These are phyloP conservation scores for Caenorhabditis drosophilae DNA, from an alignment of 2,888 invertebrate species.

Conservation along the genomic window DNA sequence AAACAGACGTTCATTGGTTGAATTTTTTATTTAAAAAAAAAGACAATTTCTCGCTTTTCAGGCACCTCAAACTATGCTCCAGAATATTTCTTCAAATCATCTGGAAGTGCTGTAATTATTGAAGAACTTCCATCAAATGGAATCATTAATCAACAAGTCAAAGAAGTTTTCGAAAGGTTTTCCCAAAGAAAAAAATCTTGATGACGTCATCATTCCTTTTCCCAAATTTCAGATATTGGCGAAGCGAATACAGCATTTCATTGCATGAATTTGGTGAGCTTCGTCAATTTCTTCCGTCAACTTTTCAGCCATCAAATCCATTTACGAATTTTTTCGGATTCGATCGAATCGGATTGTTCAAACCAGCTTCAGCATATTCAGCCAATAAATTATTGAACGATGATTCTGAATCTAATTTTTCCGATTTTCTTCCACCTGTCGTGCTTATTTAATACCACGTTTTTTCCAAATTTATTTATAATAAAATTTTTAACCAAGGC, in stretches of 20 bases:
- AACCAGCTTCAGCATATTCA: too few relatives aligned
- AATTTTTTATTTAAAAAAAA: too few relatives aligned
- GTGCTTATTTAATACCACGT: too few relatives aligned
- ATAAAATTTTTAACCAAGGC: too few relatives aligned
- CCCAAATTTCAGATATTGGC: constrained; percentile 26
- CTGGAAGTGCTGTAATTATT: constrained; percentile 23
- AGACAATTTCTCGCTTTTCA: too few relatives aligned
- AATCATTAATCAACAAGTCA: constrained; percentile 22
- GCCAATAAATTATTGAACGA: constrained; percentile 15
- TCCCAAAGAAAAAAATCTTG: neutral
- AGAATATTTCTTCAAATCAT: constrained; percentile 37
- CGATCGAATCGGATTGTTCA: constrained; percentile 32
- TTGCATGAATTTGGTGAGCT: constrained; percentile 29
- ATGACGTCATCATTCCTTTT: neutral
- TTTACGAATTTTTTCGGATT: constrained; percentile 31
- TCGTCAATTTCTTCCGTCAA: constrained; percentile 21
- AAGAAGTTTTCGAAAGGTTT: constrained; percentile 29
- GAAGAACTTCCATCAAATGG: constrained; percentile 16
- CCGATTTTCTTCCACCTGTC: too few relatives aligned
- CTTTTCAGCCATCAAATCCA: constrained; percentile 24
- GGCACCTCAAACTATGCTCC: constrained; percentile 39
- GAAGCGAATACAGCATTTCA: constrained; percentile 13
- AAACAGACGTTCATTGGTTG: constrained; percentile 17
- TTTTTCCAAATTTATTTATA: too few relatives aligned
- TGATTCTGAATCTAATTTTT: too few relatives aligned